These are phyloP conservation scores for Porites evermanni DNA, from an alignment of 92 coral and sea anemone species.

Conservation along the genomic window DNA sequence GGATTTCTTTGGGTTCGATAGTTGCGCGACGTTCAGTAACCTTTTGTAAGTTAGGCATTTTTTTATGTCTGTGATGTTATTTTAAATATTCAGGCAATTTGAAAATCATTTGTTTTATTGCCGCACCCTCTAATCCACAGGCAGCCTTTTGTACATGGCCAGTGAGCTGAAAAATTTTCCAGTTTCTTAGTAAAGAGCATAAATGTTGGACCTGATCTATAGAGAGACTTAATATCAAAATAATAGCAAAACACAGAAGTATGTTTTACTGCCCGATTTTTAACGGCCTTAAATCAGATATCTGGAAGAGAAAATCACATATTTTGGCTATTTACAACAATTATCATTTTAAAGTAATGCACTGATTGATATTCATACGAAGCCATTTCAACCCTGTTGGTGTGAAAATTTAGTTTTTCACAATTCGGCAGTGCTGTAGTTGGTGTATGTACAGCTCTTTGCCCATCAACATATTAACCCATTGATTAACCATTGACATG, in stretches of 20 bases:
- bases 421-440: too few relatives aligned
- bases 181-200: not conserved
- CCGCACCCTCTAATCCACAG: constrained; percentile 54
- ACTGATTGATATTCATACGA: too few relatives aligned
- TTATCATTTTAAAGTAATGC: too few relatives aligned
- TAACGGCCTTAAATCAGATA: too few relatives aligned
- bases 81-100: constrained; percentile 45
- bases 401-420: too few relatives aligned
- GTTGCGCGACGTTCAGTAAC: not conserved
- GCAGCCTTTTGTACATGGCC: not conserved
- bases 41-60: not conserved
- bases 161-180: constrained; percentile 17
- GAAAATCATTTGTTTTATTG: constrained; percentile 5
- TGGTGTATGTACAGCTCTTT: too few relatives aligned
- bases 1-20: not conserved
- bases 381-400: too few relatives aligned
- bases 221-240: not conserved
- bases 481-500: too few relatives aligned
- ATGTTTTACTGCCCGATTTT: too few relatives aligned
- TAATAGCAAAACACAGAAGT: not conserved
- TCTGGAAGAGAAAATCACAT: not conserved
- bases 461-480: too few relatives aligned
- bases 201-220: not conserved
- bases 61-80: constrained; percentile 10
- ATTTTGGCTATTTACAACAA: not conserved